Evolutionary conservation across 2,113 vertebrate genomes (phyloP).

Genomic region (Maccullochella peelii): DNA sequence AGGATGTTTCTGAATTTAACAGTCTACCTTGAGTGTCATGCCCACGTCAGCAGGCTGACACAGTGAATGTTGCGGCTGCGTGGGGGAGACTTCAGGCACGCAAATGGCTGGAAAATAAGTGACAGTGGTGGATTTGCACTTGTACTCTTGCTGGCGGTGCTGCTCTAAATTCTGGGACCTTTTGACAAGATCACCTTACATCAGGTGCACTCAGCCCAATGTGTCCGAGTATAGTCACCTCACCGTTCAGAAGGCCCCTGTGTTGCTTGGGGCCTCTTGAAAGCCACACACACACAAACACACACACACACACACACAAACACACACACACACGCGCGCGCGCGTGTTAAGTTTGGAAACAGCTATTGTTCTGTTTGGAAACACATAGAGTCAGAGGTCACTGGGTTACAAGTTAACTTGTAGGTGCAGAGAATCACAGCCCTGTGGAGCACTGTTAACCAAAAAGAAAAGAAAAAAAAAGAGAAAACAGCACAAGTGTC

Average conservation of each 20-base stretch:
- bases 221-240: not conserved
- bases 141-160: not conserved
- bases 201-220: not conserved
- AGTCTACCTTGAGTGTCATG: conserved; percentile 39
- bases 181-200: not conserved
- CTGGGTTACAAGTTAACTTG: conserved; percentile 64
- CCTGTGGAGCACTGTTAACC: conserved; percentile 39
- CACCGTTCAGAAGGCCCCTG: not conserved
- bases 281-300: not conserved
- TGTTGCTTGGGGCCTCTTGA: not conserved
- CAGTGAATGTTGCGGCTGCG: conserved; percentile 15
- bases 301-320: not conserved
- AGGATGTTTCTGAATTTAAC: conserved; percentile 42
- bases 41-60: conserved; percentile 38
- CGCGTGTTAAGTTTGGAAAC: conserved; percentile 6
- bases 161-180: not conserved
- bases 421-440: conserved; percentile 33
- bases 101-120: conserved; percentile 18
- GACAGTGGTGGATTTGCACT: conserved; percentile 32
- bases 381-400: conserved; percentile 39
- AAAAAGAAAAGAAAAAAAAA: conserved; percentile 15
- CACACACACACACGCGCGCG: conserved; percentile 3
- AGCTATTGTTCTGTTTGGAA: conserved; percentile 29
- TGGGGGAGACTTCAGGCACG: conserved; percentile 32
- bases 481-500: conserved; percentile 48